phyloP scores from a whole-genome alignment of 2,797 vertebrate genomes.

The Pelochelys cantorii region DNA sequence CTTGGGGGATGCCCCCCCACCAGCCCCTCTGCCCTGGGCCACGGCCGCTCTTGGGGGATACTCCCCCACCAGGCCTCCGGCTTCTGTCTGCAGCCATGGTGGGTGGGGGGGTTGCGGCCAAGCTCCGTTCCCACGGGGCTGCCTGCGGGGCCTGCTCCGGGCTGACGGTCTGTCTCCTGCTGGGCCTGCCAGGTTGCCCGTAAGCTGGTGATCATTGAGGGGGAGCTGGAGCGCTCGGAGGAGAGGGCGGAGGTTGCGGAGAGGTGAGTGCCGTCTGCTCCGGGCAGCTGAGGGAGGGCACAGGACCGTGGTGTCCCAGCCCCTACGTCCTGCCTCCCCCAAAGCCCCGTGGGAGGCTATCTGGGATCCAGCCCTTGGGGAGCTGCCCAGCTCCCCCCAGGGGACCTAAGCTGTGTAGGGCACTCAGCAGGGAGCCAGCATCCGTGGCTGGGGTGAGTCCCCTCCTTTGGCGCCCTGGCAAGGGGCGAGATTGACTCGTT shows the following conservation, averaged over 20 bases:
- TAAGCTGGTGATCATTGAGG: conserved; percentile 96
- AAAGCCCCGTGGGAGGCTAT: background rate
- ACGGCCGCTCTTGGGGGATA: too few species aligned
- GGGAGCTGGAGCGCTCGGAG: conserved; percentile 96
- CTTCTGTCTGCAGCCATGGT: background rate
- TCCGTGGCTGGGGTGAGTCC: background rate
- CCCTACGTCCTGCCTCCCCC: background rate
- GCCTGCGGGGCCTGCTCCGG: fast-evolving
- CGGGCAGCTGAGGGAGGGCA: background rate
- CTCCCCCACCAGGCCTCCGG: fast-evolving
- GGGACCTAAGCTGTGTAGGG: background rate
- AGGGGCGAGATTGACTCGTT: background rate
- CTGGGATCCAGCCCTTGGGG: background rate
- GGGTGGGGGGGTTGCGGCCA: background rate
- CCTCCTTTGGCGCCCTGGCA: background rate
- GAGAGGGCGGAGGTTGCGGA: conserved; percentile 96
- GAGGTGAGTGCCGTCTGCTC: conserved; percentile 83
- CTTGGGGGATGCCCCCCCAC: fast-evolving
- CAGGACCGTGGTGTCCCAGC: background rate
- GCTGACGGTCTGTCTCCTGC: fast-evolving
- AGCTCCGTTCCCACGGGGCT: too few species aligned
- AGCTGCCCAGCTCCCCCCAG: background rate
- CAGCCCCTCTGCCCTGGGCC: background rate
- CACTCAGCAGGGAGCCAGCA: background rate
- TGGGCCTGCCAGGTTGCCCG: conserved; percentile 88